Evolutionary conservation across 2,888 invertebrate species (phyloP), one percentile per base, ranked within the genome.

Genomic region (Notocelia uddmanniana): DNA sequence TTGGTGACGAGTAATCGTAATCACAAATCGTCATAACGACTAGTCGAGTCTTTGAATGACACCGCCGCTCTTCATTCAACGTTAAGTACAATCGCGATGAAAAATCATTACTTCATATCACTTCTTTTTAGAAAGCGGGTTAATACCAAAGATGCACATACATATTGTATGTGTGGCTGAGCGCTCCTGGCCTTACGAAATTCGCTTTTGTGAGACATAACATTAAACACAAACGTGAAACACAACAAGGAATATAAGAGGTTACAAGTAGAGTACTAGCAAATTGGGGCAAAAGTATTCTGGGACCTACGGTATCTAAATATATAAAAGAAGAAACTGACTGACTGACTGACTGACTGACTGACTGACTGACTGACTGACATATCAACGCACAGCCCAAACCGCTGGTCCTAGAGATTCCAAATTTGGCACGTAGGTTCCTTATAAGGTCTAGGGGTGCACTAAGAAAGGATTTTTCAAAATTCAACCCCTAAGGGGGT

Each of bases 21-120:
- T 63, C 62, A 45, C 62, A 55, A 71, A 66, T 66, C 70, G 59
- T 54, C 52, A 45, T 70, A 69, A 55, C 57, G 34, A 71, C 60
- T 45, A 67, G 45, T 23, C 54, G 54, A 68, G 66, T 66, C 69
- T 76, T 75, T 75, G 76, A 75, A 76, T 76, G 76, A 77, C 77
- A 72, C 74, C 71, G 72, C 63, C 66, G 26, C 34, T 79, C 75
- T 84, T 80, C 81, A 85, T 84, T 81, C 78, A 80, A 73, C 63
- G 74, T 75, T 55, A 45, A 55, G 71, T 67, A 71, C 66, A 67
- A 45, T 67, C 60, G 31, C n/a, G 21, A 21, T 3, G 45, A 64
- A 6, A 60, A 67, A 50, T 66, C 13, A 54, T 23, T 13, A 58
- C 15, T n/a, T n/a, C 31, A 18, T 18, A 31, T 8, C n/a, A n/a